Conservation (phyloP, 2,113 vertebrate genomes). For the Coracopsis vasa region DNA sequence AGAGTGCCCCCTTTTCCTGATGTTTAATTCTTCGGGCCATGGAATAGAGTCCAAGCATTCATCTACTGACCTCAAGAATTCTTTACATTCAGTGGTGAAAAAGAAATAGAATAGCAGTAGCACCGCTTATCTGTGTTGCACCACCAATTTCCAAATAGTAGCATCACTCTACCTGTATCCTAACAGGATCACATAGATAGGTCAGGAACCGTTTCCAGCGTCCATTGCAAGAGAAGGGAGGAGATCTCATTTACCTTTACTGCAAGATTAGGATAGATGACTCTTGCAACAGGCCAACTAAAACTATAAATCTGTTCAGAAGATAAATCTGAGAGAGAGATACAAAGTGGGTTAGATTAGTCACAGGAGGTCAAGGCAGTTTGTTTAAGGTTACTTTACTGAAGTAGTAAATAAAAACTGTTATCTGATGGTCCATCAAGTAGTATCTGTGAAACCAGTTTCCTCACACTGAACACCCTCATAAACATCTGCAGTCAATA, state of each 20-base stretch:
- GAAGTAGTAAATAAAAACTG: conserved; percentile 31
- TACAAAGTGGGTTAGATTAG: neutral
- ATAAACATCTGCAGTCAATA: neutral
- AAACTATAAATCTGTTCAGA: conserved; percentile 7
- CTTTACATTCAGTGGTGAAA: neutral
- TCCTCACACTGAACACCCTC: neutral
- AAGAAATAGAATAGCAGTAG: neutral
- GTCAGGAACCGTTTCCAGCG: neutral
- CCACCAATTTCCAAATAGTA: neutral
- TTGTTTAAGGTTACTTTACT: neutral
- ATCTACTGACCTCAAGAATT: neutral
- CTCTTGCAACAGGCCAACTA: neutral
- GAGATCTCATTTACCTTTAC: neutral
- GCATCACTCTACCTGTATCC: neutral
- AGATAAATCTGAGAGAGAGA: conserved; percentile 9
- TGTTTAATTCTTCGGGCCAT: neutral
- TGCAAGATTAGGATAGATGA: neutral
- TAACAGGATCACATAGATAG: neutral
- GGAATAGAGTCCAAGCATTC: neutral
- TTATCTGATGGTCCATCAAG: neutral
- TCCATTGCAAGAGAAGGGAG: neutral
- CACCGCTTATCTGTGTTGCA: neutral
- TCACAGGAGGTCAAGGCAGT: neutral
- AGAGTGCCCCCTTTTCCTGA: neutral
- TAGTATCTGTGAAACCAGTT: neutral